These are phyloP conservation scores for Deilephila porcellus DNA, from an alignment of 2,888 invertebrate species.

Conservation along the genomic window DNA sequence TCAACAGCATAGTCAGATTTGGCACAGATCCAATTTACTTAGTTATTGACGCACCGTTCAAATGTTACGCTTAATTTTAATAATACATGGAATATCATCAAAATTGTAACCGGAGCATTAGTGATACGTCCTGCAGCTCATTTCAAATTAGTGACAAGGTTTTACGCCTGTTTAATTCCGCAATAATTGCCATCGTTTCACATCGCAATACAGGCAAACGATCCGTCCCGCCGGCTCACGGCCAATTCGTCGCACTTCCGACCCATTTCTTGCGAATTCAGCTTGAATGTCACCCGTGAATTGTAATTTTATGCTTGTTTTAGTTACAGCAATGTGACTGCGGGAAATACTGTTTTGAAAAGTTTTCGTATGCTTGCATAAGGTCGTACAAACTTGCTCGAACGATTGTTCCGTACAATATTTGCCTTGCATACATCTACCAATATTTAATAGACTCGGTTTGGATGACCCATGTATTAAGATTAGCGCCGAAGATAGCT, in stretches of 20 bases:
- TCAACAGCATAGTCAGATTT: too few relatives aligned
- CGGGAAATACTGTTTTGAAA: not conserved
- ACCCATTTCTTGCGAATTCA: slow-evolving; percentile 36
- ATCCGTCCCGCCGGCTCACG: slow-evolving; percentile 37
- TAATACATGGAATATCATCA: not conserved
- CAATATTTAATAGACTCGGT: too few relatives aligned
- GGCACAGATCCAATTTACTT: too few relatives aligned
- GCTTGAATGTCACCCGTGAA: slow-evolving; percentile 7
- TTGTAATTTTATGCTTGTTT: slow-evolving; percentile 17
- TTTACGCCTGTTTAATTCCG: slow-evolving; percentile 28
- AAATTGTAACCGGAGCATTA: not conserved
- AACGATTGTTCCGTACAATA: too few relatives aligned
- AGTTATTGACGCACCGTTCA: too few relatives aligned
- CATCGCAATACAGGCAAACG: slow-evolving; percentile 34
- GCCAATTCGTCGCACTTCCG: slow-evolving; percentile 42
- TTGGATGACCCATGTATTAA: too few relatives aligned
- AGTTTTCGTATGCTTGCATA: too few relatives aligned
- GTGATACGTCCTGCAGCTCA: not conserved
- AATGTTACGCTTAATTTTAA: too few relatives aligned
- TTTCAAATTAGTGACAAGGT: slow-evolving; percentile 20
- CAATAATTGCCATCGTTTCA: slow-evolving; percentile 26
- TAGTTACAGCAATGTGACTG: not conserved
- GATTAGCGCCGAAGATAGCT: too few relatives aligned
- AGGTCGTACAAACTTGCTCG: too few relatives aligned
- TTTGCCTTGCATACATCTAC: too few relatives aligned